Evolutionary conservation across 2,888 invertebrate species (phyloP), one percentile per base, ranked within the genome.

Genomic region (Charanyca ferruginea): DNA sequence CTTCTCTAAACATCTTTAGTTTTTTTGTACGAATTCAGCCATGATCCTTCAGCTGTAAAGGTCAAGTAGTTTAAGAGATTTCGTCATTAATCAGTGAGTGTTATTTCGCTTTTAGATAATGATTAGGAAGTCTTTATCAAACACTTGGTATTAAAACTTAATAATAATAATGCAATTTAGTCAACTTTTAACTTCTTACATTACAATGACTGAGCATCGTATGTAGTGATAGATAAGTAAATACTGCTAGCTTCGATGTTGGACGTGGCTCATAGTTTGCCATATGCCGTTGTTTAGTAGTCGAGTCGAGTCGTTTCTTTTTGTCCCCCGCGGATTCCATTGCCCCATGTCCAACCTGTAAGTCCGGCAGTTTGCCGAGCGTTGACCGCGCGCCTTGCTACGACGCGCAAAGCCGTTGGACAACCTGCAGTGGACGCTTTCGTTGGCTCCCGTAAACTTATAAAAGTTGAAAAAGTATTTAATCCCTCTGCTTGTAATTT

Each of bases 351-450:
- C 90, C 92, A 94, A 94, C 94, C 94, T 93, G 95, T 94, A 94
- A 93, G 94, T 90, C 94, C 93, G 94, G 94, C 95, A 94, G 94
- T 95, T 95, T 93, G 91, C 90, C 94, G 95, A 86, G 89, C 95
- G 89, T 94, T 94, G 95, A 95, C 95, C 95, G 95, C 93, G 82
- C 84, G 90, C 86, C 88, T 86, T 86, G 90, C 89, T 87, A 86
- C 87, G 87, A 85, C 89, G 88, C 89, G 88, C 89, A 87, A 91
- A 92, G 93, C 87, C 85, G 93, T 93, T 89, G 85, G 87, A 91
- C 92, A 88, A 89, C 91, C 79, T 90, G 89, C 85, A 84, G 84
- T 89, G 88, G 88, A 90, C 88, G 90, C 89, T 90, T 91, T 91
- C 89, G 85, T 91, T 88, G 82, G 81, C 89, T 89, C 85, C 85